phyloP scores from a whole-genome alignment of 92 coral and sea anemone species.

The Parazoanthus swiftii region DNA sequence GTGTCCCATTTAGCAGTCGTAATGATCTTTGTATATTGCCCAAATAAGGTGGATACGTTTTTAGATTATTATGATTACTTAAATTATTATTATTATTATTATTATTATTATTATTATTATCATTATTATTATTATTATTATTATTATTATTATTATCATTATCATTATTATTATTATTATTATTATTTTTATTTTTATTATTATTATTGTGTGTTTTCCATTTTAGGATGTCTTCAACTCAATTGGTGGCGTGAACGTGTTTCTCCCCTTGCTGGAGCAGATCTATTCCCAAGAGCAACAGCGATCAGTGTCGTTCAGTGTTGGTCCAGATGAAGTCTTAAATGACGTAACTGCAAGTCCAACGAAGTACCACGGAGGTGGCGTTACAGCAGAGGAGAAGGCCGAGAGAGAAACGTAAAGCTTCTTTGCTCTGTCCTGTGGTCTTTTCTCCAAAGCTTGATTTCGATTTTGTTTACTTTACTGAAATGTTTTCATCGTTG shows the following conservation, averaged over 20 bases:
- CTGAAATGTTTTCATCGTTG: too few species aligned
- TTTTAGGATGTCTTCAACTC: conserved; percentile 87
- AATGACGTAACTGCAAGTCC: not conserved
- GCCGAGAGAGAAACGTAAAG: not conserved
- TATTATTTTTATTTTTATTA: too few species aligned
- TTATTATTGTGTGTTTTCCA: not conserved
- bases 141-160: too few species aligned
- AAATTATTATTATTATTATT: too few species aligned
- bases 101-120: too few species aligned
- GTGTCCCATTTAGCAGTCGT: too few species aligned
- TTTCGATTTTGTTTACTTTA: not conserved
- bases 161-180: not conserved
- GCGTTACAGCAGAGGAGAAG: conserved; percentile 21
- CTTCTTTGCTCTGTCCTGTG: not conserved
- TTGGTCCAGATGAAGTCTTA: not conserved
- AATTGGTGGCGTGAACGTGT: conserved; percentile 91
- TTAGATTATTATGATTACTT: not conserved
- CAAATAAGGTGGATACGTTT: too few species aligned
- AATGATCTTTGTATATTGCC: too few species aligned
- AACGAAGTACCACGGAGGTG: not conserved
- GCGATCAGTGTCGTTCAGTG: not conserved
- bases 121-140: too few species aligned
- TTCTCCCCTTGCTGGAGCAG: conserved; percentile 90
- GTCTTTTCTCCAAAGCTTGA: not conserved
- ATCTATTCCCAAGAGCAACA: conserved; percentile 52